Evolutionary conservation across 2,888 invertebrate genomes (phyloP).

Genomic region (Caenorhabditis uteleia): DNA sequence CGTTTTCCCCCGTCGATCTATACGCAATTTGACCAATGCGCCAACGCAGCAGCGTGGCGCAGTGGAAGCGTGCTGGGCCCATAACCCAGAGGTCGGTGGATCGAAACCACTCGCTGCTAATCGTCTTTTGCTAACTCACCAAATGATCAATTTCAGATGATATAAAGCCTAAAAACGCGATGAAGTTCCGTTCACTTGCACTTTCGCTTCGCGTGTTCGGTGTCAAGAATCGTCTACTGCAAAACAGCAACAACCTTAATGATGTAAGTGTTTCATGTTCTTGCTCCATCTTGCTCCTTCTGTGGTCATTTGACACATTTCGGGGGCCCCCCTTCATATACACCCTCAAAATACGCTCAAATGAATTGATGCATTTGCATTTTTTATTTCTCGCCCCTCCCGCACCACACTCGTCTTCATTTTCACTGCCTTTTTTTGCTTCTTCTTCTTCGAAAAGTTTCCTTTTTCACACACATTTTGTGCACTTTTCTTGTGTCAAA

Average conservation of each 20-base stretch:
- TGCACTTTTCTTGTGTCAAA: not conserved
- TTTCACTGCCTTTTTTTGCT: constrained; percentile 4
- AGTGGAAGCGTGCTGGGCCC: constrained; percentile 84
- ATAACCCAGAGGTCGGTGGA: constrained; percentile 88
- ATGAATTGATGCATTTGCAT: constrained; percentile 28
- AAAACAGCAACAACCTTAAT: constrained; percentile 21
- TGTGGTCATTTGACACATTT: constrained; percentile 13
- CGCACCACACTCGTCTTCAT: constrained; percentile 5
- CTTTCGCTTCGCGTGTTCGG: constrained; percentile 65
- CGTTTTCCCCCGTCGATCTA: not conserved
- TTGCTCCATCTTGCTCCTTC: not conserved
- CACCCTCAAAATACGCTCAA: too few relatives aligned
- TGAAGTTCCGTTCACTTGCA: constrained; percentile 68
- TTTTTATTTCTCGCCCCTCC: constrained; percentile 7
- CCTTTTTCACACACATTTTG: not conserved
- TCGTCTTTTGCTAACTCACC: constrained; percentile 1
- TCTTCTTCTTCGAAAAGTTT: constrained; percentile 8
- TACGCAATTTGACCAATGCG: not conserved
- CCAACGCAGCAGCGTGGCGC: constrained; percentile 79
- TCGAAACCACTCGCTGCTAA: not conserved
- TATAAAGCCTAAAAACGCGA: constrained; percentile 10
- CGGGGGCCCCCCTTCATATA: too few relatives aligned
- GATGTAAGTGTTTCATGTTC: constrained; percentile 13
- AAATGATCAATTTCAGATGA: constrained; percentile 23
- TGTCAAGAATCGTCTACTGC: constrained; percentile 45